Evolutionary conservation across 1,140 invertebrate species (phyloP).

Genomic region (Orius insidiosus): DNA sequence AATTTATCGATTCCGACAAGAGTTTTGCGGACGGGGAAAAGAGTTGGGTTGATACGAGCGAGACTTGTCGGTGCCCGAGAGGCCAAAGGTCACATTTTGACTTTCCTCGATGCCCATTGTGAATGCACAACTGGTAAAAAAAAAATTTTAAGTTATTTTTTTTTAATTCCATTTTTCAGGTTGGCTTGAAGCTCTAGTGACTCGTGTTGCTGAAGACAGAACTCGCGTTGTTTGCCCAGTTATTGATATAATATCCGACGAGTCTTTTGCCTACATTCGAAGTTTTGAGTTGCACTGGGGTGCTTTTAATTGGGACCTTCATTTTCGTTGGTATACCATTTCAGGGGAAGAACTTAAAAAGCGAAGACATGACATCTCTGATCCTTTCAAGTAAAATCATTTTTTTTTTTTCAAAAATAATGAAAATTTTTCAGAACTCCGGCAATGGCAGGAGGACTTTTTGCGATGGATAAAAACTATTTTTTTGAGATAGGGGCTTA

Average conservation of each 20-base stretch:
- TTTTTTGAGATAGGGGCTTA: slow-evolving; percentile 85
- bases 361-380: slow-evolving; percentile 42
- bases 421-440: slow-evolving; percentile 53
- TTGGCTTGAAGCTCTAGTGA: slow-evolving; percentile 76
- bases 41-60: slow-evolving; percentile 73
- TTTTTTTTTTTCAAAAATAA: background rate
- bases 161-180: slow-evolving; percentile 30
- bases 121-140: slow-evolving; percentile 71
- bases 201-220: slow-evolving; percentile 52
- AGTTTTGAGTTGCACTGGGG: slow-evolving; percentile 90
- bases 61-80: slow-evolving; percentile 62
- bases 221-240: slow-evolving; percentile 77
- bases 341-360: slow-evolving; percentile 37
- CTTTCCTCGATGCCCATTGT: slow-evolving; percentile 87
- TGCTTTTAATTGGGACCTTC: slow-evolving; percentile 92
- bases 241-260: slow-evolving; percentile 88
- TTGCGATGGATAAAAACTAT: slow-evolving; percentile 73
- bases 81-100: slow-evolving; percentile 63
- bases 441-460: slow-evolving; percentile 93
- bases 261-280: slow-evolving; percentile 77
- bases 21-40: slow-evolving; percentile 46
- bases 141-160: slow-evolving; percentile 13
- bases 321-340: slow-evolving; percentile 69
- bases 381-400: slow-evolving; percentile 44
- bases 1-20: slow-evolving; percentile 43